Evolutionary conservation across 2,888 invertebrate genomes (phyloP).

Genomic region (Anthophora plumipes): DNA sequence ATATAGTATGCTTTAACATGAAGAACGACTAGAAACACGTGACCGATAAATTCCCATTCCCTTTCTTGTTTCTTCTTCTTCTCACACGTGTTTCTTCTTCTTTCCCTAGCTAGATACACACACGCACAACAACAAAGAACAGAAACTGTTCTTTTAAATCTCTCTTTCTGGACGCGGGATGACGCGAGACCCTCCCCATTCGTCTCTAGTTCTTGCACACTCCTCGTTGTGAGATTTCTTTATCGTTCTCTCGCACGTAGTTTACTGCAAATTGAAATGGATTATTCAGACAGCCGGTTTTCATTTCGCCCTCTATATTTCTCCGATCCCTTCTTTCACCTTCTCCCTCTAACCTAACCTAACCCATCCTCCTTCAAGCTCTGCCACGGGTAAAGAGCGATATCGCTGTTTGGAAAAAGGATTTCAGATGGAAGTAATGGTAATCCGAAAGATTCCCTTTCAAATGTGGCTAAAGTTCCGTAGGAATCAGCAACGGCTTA

Average conservation of each 20-base stretch:
- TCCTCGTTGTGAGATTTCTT: constrained; percentile 35
- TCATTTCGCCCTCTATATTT: constrained; percentile 59
- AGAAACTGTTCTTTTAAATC: constrained; percentile 23
- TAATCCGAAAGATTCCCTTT: constrained; percentile 81
- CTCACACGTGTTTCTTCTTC: not conserved
- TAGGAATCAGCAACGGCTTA: constrained; percentile 79
- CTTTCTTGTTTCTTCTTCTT: not conserved
- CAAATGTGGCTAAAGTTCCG: constrained; percentile 76
- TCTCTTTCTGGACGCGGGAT: constrained; percentile 25
- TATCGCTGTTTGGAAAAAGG: constrained; percentile 76
- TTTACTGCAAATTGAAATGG: constrained; percentile 82
- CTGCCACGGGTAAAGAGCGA: constrained; percentile 54
- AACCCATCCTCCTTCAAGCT: not conserved
- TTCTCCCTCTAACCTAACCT: not conserved
- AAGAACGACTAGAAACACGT: constrained; percentile 38
- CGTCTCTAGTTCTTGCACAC: constrained; percentile 1
- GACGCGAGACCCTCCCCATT: not conserved
- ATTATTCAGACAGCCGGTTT: constrained; percentile 78
- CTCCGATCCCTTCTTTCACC: not conserved
- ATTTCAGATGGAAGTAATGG: constrained; percentile 81
- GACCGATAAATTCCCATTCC: constrained; percentile 42
- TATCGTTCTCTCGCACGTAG: constrained; percentile 66
- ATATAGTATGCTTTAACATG: constrained; percentile 63
- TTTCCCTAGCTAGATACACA: constrained; percentile 11
- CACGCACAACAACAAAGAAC: too few relatives aligned